phyloP scores from a whole-genome alignment of 2,888 invertebrate species.

The Luffia ferchaultella region DNA sequence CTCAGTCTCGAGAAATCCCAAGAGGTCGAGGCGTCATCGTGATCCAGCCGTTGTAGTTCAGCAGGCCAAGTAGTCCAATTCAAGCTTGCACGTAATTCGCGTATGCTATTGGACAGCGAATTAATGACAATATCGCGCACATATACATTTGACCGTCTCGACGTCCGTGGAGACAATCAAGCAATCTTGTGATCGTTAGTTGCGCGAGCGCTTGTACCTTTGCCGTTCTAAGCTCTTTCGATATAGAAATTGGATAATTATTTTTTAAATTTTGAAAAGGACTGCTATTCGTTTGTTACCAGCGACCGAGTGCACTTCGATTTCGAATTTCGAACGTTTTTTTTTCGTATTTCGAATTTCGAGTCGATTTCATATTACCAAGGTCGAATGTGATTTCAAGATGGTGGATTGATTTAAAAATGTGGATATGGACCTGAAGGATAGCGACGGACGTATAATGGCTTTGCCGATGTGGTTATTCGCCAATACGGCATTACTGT shows the following conservation, averaged over 20 bases:
- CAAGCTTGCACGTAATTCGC: slow-evolving; percentile 25
- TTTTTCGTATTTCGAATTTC: not conserved
- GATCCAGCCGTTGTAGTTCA: slow-evolving; percentile 46
- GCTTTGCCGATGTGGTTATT: slow-evolving; percentile 31
- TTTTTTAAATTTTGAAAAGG: too few species aligned
- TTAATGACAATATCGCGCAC: slow-evolving; percentile 49
- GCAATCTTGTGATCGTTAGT: slow-evolving; percentile 49
- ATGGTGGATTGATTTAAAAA: slow-evolving; percentile 37
- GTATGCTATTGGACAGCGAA: slow-evolving; percentile 46
- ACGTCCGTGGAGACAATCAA: slow-evolving; percentile 18
- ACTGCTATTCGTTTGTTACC: too few species aligned
- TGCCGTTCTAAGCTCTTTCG: slow-evolving; percentile 19
- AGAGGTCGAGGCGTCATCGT: slow-evolving; percentile 24
- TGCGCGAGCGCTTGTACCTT: slow-evolving; percentile 11
- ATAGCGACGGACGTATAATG: slow-evolving; percentile 31
- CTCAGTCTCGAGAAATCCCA: slow-evolving; percentile 20
- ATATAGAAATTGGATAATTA: too few species aligned
- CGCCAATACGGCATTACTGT: slow-evolving; percentile 52
- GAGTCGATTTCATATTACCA: not conserved
- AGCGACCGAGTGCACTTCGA: too few species aligned
- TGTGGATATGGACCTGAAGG: slow-evolving; percentile 28
- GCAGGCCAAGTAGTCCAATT: slow-evolving; percentile 54
- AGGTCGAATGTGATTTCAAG: slow-evolving; percentile 16
- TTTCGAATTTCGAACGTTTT: not conserved
- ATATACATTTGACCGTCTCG: slow-evolving; percentile 49